These are phyloP conservation scores for Crotalus viridis DNA, from an alignment of 2,113 vertebrate genomes.

Conservation along the genomic window DNA sequence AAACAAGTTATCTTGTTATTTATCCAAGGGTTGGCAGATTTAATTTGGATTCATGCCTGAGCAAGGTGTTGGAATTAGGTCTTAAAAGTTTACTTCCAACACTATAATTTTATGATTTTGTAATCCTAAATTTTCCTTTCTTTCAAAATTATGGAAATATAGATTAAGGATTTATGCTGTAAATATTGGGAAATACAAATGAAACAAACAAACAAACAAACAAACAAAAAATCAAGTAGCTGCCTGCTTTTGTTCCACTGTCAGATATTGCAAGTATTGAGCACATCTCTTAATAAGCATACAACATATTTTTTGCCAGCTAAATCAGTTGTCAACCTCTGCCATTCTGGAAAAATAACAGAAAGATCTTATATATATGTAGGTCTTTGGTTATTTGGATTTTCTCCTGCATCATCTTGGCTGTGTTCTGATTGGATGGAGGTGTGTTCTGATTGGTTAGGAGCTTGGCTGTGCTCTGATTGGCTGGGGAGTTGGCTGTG, in stretches of 20 bases:
- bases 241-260: neutral
- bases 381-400: no score
- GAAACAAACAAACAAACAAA: neutral
- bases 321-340: constrained; percentile 6
- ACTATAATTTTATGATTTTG: neutral
- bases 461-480: no score
- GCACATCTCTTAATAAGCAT: neutral
- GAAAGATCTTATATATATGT: neutral
- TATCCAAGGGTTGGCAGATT: neutral
- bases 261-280: neutral
- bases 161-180: constrained; percentile 11
- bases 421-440: no score
- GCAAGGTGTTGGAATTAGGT: neutral
- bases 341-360: neutral
- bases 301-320: neutral
- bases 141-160: neutral
- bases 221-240: constrained; percentile 12
- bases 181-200: constrained; percentile 8
- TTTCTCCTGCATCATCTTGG: no score
- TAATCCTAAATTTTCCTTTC: neutral
- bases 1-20: neutral
- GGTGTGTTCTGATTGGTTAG: no score
- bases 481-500: no score
- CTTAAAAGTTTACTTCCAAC: neutral
- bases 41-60: neutral